These are phyloP conservation scores for Brachionus rubens DNA, from an alignment of 1,140 invertebrate species.

Conservation along the genomic window DNA sequence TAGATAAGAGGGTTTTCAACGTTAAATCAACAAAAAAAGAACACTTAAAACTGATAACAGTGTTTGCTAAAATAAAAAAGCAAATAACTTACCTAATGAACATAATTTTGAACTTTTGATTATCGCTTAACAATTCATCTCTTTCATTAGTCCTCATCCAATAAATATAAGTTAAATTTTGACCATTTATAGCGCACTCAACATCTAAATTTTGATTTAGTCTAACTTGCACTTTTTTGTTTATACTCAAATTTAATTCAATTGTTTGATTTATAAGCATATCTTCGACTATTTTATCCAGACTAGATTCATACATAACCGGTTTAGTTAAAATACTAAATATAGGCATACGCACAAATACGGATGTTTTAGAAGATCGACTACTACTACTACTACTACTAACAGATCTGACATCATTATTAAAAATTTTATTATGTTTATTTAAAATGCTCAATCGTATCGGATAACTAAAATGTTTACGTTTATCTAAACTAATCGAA, in stretches of 20 bases:
- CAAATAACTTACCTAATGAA: background rate
- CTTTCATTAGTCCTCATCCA: background rate
- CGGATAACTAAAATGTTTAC: slow-evolving; percentile 8
- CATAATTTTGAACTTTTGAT: background rate
- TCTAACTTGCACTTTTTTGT: background rate
- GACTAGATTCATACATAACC: background rate
- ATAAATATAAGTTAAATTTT: background rate
- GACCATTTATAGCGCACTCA: background rate
- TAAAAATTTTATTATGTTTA: background rate
- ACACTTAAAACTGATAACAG: background rate
- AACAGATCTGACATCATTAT: background rate
- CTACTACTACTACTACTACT: background rate
- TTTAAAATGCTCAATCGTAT: background rate
- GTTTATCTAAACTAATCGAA: background rate
- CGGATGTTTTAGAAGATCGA: background rate
- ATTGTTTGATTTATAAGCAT: background rate
- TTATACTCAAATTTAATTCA: background rate
- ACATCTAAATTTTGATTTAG: background rate
- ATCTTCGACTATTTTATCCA: background rate
- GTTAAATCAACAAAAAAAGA: too few relatives aligned
- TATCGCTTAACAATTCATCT: background rate
- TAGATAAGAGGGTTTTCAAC: too few relatives aligned
- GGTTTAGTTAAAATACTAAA: slow-evolving; percentile 21
- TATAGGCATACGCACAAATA: slow-evolving; percentile 36
- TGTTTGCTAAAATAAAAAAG: background rate